Evolutionary conservation across 2,797 vertebrate species (phyloP).

Genomic region (Poeciliopsis turneri): DNA sequence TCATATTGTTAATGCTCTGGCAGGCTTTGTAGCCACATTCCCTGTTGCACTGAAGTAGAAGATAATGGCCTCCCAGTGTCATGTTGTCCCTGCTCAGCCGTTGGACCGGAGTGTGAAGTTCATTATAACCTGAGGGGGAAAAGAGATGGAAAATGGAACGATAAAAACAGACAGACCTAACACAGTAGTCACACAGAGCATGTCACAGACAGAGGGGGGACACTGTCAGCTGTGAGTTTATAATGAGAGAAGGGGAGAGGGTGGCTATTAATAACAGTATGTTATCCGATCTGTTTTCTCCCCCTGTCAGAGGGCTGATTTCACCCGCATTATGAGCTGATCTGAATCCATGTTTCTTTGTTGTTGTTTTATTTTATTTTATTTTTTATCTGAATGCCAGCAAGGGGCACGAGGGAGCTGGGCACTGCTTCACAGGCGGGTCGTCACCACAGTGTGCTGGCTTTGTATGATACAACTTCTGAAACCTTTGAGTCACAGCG

Average conservation of each 20-base stretch:
- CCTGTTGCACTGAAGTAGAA: not conserved
- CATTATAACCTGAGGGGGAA: slow-evolving; percentile 23
- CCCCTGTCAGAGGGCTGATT: slow-evolving; percentile 16
- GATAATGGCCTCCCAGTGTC: not conserved
- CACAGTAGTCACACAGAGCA: slow-evolving; percentile 12
- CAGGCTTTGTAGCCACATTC: not conserved
- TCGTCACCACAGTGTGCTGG: not conserved
- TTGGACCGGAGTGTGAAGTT: not conserved
- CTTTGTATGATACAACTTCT: not conserved
- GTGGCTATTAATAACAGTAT: slow-evolving; percentile 74
- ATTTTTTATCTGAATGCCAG: slow-evolving; percentile 31
- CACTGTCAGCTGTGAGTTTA: slow-evolving; percentile 62
- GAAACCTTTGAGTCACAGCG: not conserved
- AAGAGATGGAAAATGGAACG: slow-evolving; percentile 5
- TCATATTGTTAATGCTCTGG: not conserved
- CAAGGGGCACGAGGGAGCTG: slow-evolving; percentile 8
- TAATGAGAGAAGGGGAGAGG: slow-evolving; percentile 66
- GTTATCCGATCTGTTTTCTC: slow-evolving; percentile 61
- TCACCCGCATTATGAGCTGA: slow-evolving; percentile 31
- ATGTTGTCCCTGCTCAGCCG: not conserved
- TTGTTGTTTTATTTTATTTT: not conserved
- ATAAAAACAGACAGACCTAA: slow-evolving; percentile 1
- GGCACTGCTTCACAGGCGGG: not conserved
- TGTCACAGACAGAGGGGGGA: slow-evolving; percentile 32
- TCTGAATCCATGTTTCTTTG: not conserved